Base-by-base conservation (phyloP, 2,888 invertebrate species). In the Drosophila ezoana region DNA sequence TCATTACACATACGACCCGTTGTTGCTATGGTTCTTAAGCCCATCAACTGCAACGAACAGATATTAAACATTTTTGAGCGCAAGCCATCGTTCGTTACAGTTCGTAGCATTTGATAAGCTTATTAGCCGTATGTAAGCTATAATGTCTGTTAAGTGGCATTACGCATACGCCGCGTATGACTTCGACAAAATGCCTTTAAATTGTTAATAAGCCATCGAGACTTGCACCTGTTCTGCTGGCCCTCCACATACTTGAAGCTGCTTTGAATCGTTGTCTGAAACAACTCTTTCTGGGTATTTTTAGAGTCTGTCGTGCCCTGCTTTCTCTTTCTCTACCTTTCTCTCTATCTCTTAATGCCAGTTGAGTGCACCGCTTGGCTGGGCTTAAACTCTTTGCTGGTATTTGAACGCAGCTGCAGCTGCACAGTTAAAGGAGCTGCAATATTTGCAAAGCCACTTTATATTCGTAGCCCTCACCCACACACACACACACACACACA, bases 301-400 rank as follows among this genome's bases (percentile, higher is more conserved):
- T 14, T 37, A 28, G 41, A 23, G 23, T 6, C 38, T 23, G 40
- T 33, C 32, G n/a, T n/a, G 14, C 18, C n/a, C 9, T 2, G 28
- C 28, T 28, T 28, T 40, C 9, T 20, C 53, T 60, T 18, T 35
- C 37, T 35, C 35, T 47, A 32, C 51, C 41, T 58, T 10, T 37
- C 38, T 38, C 43, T 68, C 53, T 43, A 13, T 44, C n/a, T 69
- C 64, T 75, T 87, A 83, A 87, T 87, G 82, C 87, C 79, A 74
- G 79, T 87, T 75, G 76, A 83, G 77, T 75, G 81, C 72, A 54
- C 16, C 84, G 87, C 81, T 82, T 82, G 87, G 79, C 76, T 82
- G 87, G 76, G 84, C 58, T 86, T 84, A 81, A 83, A 84, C 84
- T 82, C 84, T 78, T 76, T 86, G 76, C 79, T 73, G 73, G 76